phyloP scores from a whole-genome alignment of 2,888 invertebrate genomes.

The Parnassius apollo region DNA sequence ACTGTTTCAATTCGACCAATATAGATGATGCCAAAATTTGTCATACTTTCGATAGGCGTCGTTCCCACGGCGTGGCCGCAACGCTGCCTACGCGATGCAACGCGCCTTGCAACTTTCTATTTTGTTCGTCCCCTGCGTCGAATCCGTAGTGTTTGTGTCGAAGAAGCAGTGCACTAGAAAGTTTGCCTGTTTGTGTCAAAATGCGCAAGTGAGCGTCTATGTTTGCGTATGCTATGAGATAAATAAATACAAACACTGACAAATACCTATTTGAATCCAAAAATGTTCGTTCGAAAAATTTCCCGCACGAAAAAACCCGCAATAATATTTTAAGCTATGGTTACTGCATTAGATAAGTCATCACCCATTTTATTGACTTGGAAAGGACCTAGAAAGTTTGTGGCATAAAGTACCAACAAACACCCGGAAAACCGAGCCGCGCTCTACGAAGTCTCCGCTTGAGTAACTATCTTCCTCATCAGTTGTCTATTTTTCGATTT shows the following conservation, averaged over 20 bases:
- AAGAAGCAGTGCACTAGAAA: constrained; percentile 67
- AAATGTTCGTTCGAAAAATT: too few relatives aligned
- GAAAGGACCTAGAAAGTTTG: too few relatives aligned
- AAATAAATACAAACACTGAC: background rate
- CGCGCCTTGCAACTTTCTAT: constrained; percentile 70
- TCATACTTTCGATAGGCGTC: constrained; percentile 19
- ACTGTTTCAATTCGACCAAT: background rate
- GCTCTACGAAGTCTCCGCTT: too few relatives aligned
- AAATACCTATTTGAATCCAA: too few relatives aligned
- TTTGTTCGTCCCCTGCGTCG: constrained; percentile 41
- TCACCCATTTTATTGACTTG: too few relatives aligned
- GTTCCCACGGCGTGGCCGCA: constrained; percentile 30
- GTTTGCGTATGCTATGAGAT: constrained; percentile 19
- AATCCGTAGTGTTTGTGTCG: constrained; percentile 37
- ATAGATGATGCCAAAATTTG: constrained; percentile 9
- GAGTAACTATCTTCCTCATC: too few relatives aligned
- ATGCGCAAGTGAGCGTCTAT: constrained; percentile 9
- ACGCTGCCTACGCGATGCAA: constrained; percentile 53
- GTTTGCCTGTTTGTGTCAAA: constrained; percentile 37
- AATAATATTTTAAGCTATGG: too few relatives aligned
- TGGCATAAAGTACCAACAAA: too few relatives aligned
- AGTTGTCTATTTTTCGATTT: too few relatives aligned
- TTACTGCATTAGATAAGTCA: too few relatives aligned
- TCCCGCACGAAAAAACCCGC: too few relatives aligned
- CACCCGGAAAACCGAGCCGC: too few relatives aligned